These are phyloP conservation scores for Porites lutea DNA, from an alignment of 64 coral and sea anemone species.

Conservation along the genomic window DNA sequence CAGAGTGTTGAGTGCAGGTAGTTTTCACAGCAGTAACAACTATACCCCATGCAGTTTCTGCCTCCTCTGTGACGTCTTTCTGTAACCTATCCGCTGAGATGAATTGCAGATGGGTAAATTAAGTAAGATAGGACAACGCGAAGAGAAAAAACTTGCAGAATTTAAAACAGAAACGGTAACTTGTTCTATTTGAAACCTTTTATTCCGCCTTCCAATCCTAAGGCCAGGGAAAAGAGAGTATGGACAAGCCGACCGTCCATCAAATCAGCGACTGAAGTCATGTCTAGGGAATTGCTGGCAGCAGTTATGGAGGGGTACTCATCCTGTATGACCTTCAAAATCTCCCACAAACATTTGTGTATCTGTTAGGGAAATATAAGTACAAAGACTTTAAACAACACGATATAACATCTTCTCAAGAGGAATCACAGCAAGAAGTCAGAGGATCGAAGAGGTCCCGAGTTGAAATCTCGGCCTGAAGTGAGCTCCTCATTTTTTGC, in stretches of 20 bases:
- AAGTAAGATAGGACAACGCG: not conserved
- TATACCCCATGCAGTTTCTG: not conserved
- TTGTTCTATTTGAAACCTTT: not conserved
- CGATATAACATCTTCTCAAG: too few relatives aligned
- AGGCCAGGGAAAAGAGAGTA: not conserved
- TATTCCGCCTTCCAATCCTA: not conserved
- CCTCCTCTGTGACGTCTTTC: conserved; percentile 4
- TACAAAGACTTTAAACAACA: not conserved
- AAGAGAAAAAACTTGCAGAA: not conserved
- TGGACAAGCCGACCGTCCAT: conserved; percentile 34
- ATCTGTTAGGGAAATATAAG: not conserved
- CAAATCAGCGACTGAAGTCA: conserved; percentile 37
- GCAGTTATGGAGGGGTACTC: not conserved
- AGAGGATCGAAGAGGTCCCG: too few relatives aligned
- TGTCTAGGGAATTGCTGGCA: not conserved
- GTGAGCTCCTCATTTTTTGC: too few relatives aligned
- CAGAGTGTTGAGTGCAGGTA: not conserved
- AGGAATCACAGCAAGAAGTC: too few relatives aligned
- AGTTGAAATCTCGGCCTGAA: too few relatives aligned
- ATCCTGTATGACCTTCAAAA: conserved; percentile 11
- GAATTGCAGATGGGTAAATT: not conserved
- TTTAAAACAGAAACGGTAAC: not conserved
- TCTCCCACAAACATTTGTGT: conserved; percentile 31
- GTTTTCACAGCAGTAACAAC: not conserved
- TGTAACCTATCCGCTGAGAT: not conserved